Evolutionary conservation across 2,113 vertebrate species (phyloP), one percentile per base, ranked within the genome.

Genomic region (Tetrax tetrax): DNA sequence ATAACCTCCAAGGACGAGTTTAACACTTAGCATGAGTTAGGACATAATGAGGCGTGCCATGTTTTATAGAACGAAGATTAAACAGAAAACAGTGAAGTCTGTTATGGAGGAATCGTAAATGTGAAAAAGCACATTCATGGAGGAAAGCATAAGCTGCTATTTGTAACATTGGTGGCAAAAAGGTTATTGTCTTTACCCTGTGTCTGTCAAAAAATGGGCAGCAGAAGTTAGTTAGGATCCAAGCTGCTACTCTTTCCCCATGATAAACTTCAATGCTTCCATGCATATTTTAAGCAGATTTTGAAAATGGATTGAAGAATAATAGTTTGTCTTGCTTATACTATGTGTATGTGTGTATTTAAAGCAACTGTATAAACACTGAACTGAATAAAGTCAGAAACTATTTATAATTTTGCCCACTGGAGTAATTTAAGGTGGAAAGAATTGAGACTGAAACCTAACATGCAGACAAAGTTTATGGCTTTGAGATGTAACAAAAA

Each of bases 351-450:
- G n/a, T 31, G 21, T 93, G 38, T 96, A 89, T 96, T 95, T 95
- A 92, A 96, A 80, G 50, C 57, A 96, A 97, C 83, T 91, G 65
- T 96, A 64, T 74, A 95, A 97, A 93, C 53, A 76, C 31, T 89
- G 59, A 89, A 72, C 45, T 80, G 69, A 95, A 96, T 95, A 97
- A 95, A 95, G 80, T 59, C 33, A 91, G 81, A 87, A 91, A 78
- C 48, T 96, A 51, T 95, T 97, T 95, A 29, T 96, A 95, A 94
- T 94, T 96, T 95, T 91, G 28, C 91, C 66, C 89, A 83, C 28
- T 87, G 92, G 83, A 91, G 23, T 95, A 79, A 95, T 89, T 95
- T 93, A 68, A 80, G 14, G 35, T 69, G 41, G 72, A 91, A 96
- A 91, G 9, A 87, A 69, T 16, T 84, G 72, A 89, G 57, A 65